Base-by-base conservation (phyloP, 2,888 invertebrate genomes). In the Dynastes maya region DNA sequence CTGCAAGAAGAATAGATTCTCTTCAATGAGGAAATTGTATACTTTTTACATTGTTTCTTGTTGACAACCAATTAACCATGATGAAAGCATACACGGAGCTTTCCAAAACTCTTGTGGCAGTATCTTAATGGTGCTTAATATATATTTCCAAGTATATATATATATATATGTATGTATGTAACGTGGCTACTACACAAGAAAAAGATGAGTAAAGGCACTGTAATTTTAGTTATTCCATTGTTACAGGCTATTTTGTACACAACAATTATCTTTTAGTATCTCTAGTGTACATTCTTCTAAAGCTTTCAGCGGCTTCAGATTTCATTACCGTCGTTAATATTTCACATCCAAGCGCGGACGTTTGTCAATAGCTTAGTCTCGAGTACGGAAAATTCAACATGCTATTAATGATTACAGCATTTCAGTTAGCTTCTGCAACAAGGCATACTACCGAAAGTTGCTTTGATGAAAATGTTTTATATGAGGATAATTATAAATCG, bases 361-460 rank as follows among this genome's bases (percentile, higher is more conserved):
- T 29, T 64, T 37, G 64, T 64, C 64, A 29, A 64, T 32, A 37
- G 64, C 64, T 64, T 29, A 29, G 6, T 29, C 32, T 37, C 1
- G 3, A 22, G 63, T 63, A 63, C 32, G 32, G 32, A 29, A 64
- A 32, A 64, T 64, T 32, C 4, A 64, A 64, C 11, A n/a, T 37
- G 29, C 64, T 37, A 64, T 64, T 64, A 64, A 32, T 64, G 64
- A 32, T 64, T 64, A 64, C 37, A 64, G 37, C 64, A 64, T 64
- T 64, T 64, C 64, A 37, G 64, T 29, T 64, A 13, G 2, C 29
- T 29, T 63, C 13, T 13, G 2, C n/a, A 64, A 64, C 37, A 9
- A 13, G 27, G 11, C 3, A 5, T 29, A n/a, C 37, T 4, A 4
- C 5, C 32, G 27, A n/a, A 32, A 29, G 4, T 64, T 37, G 11